Conservation (phyloP, 2,797 vertebrate species). For the Heteromormyrus szaboi region DNA sequence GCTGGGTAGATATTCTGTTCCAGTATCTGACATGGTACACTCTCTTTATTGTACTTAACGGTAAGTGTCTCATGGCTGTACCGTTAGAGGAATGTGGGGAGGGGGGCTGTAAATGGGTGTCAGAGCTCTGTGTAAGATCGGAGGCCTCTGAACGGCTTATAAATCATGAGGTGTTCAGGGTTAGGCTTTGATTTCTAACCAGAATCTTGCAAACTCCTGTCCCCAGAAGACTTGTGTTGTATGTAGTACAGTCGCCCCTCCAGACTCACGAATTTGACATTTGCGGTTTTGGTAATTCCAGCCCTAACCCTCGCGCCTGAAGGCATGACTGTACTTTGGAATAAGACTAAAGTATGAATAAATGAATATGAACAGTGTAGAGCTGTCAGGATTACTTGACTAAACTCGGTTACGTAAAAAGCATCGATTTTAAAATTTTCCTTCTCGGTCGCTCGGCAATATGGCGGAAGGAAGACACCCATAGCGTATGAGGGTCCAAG, state of each 20-base stretch:
- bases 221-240: not conserved
- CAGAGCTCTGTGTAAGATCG: not conserved
- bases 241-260: not conserved
- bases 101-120: not conserved
- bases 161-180: not conserved
- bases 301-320: not conserved
- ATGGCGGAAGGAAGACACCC: not conserved
- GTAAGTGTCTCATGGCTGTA: not conserved
- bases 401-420: not conserved
- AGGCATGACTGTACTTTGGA: not conserved
- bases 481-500: not conserved
- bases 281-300: not conserved
- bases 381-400: not conserved
- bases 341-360: not conserved
- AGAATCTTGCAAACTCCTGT: not conserved
- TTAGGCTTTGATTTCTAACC: not conserved
- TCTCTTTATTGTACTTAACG: not conserved
- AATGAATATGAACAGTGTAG: not conserved
- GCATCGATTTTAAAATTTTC: not conserved
- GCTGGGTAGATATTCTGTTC: not conserved
- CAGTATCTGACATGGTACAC: not conserved
- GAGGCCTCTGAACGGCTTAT: not conserved
- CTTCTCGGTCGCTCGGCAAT: not conserved
- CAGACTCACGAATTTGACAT: not conserved
- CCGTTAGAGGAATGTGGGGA: not conserved